phyloP scores from a whole-genome alignment of 1,140 invertebrate species.

The Rhagoletis pomonella region DNA sequence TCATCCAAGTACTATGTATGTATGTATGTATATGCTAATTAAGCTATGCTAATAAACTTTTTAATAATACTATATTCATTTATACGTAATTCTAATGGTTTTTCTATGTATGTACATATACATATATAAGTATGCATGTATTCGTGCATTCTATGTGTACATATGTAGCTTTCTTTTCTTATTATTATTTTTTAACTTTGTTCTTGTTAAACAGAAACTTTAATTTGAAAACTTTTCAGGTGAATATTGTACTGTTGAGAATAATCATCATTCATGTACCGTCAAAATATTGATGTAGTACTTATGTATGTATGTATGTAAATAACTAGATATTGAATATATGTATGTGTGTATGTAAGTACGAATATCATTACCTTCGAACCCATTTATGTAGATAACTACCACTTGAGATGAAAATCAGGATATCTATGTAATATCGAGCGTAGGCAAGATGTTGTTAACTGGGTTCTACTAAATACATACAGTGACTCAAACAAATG shows the following conservation, averaged over 20 bases:
- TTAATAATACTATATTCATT: slow-evolving; percentile 35
- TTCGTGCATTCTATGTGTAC: too few relatives aligned
- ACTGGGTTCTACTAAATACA: too few relatives aligned
- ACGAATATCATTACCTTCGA: too few relatives aligned
- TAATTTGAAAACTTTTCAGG: slow-evolving; percentile 73
- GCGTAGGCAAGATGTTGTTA: too few relatives aligned
- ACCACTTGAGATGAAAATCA: too few relatives aligned
- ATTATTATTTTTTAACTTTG: slow-evolving; percentile 60
- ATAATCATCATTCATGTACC: slow-evolving; percentile 56
- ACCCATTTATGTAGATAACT: too few relatives aligned
- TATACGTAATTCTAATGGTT: background rate
- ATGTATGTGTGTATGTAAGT: background rate
- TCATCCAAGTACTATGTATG: background rate
- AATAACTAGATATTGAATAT: background rate
- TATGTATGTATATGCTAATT: background rate
- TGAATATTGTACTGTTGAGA: slow-evolving; percentile 73
- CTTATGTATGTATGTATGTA: background rate
- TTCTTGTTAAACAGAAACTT: slow-evolving; percentile 69
- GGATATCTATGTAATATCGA: too few relatives aligned
- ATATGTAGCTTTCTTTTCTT: background rate
- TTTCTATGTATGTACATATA: background rate
- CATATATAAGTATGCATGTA: background rate
- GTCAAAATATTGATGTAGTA: slow-evolving; percentile 50
- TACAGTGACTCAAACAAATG: too few relatives aligned
- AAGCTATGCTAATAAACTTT: slow-evolving; percentile 23